Evolutionary conservation across 2,888 invertebrate species (phyloP).

Genomic region (Dexiosoma caninum): DNA sequence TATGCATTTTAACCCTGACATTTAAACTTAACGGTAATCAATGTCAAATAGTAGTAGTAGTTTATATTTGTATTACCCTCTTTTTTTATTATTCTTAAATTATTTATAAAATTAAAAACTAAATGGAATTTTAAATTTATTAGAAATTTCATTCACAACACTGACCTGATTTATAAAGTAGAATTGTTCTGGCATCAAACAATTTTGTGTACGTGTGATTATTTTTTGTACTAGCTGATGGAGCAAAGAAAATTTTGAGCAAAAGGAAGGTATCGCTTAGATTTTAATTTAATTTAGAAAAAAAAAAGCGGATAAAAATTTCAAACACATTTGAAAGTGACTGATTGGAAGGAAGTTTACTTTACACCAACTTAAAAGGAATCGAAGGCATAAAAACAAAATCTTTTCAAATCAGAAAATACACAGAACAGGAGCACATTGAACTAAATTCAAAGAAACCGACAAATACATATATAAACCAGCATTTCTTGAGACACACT

Average conservation of each 20-base stretch:
- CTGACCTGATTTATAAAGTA: slow-evolving; percentile 48
- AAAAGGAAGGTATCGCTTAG: neutral
- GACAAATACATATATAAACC: neutral
- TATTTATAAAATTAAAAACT: too few species aligned
- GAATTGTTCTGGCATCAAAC: neutral
- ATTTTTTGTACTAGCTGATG: slow-evolving; percentile 5
- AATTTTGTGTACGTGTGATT: too few species aligned
- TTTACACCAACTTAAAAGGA: too few species aligned
- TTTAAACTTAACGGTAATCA: slow-evolving; percentile 64
- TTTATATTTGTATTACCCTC: too few species aligned
- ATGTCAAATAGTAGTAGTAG: slow-evolving; percentile 57
- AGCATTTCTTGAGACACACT: slow-evolving; percentile 7
- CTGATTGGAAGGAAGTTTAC: neutral
- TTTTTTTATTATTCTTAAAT: too few species aligned
- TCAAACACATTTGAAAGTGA: slow-evolving; percentile 7
- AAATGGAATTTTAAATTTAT: neutral
- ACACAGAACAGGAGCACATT: neutral
- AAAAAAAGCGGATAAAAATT: too few species aligned
- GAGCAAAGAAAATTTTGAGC: neutral
- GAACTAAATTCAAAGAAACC: slow-evolving; percentile 24
- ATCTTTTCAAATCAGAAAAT: slow-evolving; percentile 10
- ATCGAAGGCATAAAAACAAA: too few species aligned
- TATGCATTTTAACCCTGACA: slow-evolving; percentile 62
- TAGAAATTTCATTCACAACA: slow-evolving; percentile 5
- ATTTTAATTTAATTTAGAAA: neutral